Conservation (phyloP, 2,797 vertebrate genomes). For the Galaxias olidus region DNA sequence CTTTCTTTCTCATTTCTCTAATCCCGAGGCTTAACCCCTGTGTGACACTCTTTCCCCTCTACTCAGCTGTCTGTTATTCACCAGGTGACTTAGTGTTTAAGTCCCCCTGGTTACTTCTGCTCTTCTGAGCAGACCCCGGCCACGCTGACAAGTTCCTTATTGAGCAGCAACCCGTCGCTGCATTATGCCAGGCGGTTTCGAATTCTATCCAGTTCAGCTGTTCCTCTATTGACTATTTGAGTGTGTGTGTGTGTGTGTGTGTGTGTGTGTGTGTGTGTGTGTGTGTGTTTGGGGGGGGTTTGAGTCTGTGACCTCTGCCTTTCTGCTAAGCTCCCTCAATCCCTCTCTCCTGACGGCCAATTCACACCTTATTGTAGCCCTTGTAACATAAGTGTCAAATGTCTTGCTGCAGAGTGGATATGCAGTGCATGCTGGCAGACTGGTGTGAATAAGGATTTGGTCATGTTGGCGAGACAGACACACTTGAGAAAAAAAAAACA, state of each 20-base stretch:
- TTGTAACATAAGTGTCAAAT: slow-evolving; percentile 18
- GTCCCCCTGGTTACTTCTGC: slow-evolving; percentile 68
- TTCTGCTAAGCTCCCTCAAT: slow-evolving; percentile 32
- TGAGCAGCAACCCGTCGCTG: slow-evolving; percentile 50
- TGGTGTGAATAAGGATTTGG: slow-evolving; percentile 31
- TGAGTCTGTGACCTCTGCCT: slow-evolving; percentile 46
- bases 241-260: slow-evolving; percentile 34
- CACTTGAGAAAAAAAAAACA: not conserved
- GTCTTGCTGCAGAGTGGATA: slow-evolving; percentile 22
- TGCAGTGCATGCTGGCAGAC: slow-evolving; percentile 11
- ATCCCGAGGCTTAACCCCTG: slow-evolving; percentile 62
- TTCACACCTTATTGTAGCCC: slow-evolving; percentile 29
- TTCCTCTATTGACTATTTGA: slow-evolving; percentile 43
- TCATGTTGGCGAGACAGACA: not conserved
- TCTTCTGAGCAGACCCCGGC: slow-evolving; percentile 59
- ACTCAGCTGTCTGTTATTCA: slow-evolving; percentile 52
- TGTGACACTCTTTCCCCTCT: slow-evolving; percentile 48
- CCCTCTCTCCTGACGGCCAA: slow-evolving; percentile 22
- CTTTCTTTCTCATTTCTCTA: slow-evolving; percentile 19
- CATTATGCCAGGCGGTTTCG: slow-evolving; percentile 49
- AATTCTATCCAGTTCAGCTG: slow-evolving; percentile 60
- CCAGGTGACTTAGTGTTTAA: slow-evolving; percentile 71
- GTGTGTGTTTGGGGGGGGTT: too few relatives aligned
- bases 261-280: slow-evolving; percentile 36
- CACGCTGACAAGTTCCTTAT: slow-evolving; percentile 60